Conservation (phyloP, 2,113 vertebrate species). For the Aramus guarauna region DNA sequence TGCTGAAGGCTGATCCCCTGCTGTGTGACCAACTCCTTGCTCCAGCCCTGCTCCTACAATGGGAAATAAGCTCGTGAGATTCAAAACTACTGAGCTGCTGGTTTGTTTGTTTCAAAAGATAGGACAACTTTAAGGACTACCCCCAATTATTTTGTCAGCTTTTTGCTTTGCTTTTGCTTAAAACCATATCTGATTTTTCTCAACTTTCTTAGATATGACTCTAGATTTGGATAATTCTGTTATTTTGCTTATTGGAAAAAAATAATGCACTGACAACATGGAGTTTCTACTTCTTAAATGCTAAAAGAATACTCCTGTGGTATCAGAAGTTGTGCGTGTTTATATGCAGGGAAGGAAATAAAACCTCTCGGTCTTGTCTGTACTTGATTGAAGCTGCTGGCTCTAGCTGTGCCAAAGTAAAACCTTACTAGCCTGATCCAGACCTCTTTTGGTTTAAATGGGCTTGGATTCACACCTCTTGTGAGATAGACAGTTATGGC, state of each 20-base stretch:
- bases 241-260: neutral
- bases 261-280: neutral
- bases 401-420: neutral
- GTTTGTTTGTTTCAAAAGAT: neutral
- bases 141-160: neutral
- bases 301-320: neutral
- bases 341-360: neutral
- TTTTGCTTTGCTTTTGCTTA: neutral
- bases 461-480: neutral
- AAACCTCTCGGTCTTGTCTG: neutral
- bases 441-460: neutral
- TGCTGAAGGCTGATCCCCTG: accelerated
- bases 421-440: neutral
- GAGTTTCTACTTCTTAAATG: neutral
- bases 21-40: neutral
- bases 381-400: neutral
- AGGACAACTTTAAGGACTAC: neutral
- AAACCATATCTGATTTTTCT: neutral
- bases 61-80: neutral
- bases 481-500: neutral
- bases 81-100: neutral
- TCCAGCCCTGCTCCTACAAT: neutral
- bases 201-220: neutral
- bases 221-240: neutral
- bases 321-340: neutral